A percentile compares a stretch with the other conserved stretches of the same genome.
These are phyloP conservation scores for Alces alces DNA, from an alignment of 2,113 vertebrate species.

Conservation along the genomic window DNA sequence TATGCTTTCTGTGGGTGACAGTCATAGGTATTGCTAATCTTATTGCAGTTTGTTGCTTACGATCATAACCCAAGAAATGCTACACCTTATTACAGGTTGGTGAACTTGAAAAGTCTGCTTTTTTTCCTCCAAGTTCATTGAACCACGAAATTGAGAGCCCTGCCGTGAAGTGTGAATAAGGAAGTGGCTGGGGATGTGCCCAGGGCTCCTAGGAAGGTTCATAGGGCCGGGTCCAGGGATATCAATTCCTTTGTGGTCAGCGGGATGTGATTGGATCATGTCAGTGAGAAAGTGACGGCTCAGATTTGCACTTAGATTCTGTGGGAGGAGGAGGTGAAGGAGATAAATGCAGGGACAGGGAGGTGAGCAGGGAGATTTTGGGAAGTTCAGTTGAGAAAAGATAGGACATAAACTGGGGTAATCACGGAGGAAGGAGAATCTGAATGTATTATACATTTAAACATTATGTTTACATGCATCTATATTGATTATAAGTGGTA, in stretches of 20 bases:
- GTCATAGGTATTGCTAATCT: neutral
- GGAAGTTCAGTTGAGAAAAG: neutral
- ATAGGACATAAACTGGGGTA: neutral
- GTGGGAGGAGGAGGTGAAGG: too few species aligned
- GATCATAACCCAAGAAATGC: neutral
- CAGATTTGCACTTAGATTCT: neutral
- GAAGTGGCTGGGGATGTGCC: neutral
- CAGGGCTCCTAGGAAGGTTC: neutral
- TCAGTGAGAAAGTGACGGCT: neutral
- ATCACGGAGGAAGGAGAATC: neutral
- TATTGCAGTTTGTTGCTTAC: neutral
- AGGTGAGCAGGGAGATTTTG: neutral
- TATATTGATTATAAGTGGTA: neutral
- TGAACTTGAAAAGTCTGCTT: neutral
- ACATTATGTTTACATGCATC: neutral
- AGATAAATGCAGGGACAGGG: neutral
- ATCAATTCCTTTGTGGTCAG: neutral
- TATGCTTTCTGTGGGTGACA: neutral
- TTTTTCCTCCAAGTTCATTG: neutral
- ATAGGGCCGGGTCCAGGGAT: neutral
- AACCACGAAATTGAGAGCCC: neutral
- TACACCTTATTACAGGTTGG: neutral
- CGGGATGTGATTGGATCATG: accelerated
- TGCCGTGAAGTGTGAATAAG: neutral
- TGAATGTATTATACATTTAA: neutral